Conservation (phyloP, 2,888 invertebrate genomes). For the Cheilosia vulpina region DNA sequence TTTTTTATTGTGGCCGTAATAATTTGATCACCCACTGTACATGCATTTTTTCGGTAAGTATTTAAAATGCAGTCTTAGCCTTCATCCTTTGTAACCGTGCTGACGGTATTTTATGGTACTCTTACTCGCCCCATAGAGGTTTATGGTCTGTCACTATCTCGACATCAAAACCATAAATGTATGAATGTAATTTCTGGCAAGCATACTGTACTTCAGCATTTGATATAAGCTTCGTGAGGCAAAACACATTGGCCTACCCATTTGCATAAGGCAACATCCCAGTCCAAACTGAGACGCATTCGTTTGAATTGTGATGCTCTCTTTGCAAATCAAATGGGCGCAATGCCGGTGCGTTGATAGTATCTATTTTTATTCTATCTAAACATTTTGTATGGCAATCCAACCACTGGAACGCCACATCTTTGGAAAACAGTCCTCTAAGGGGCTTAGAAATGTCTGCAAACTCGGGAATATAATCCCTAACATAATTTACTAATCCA, state of each 20-base stretch:
- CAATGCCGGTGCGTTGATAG: too few relatives aligned
- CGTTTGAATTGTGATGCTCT: constrained; percentile 4
- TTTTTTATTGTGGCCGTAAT: too few relatives aligned
- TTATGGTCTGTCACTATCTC: neutral
- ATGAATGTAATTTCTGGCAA: constrained; percentile 26
- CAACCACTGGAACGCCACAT: too few relatives aligned
- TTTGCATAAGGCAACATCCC: constrained; percentile 25
- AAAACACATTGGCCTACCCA: constrained; percentile 66
- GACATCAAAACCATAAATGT: constrained; percentile 14
- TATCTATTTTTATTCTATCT: too few relatives aligned
- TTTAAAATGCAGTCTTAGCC: constrained; percentile 22
- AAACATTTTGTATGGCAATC: too few relatives aligned
- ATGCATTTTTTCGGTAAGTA: constrained; percentile 36
- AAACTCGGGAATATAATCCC: too few relatives aligned
- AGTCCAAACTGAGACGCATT: too few relatives aligned
- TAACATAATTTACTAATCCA: too few relatives aligned
- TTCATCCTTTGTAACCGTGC: constrained; percentile 39
- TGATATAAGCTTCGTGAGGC: constrained; percentile 76
- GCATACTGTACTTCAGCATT: constrained; percentile 74
- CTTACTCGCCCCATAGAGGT: neutral
- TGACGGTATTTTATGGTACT: too few relatives aligned
- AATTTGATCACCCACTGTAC: too few relatives aligned
- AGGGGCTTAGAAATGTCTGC: too few relatives aligned
- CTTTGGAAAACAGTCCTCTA: too few relatives aligned
- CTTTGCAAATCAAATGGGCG: neutral